Evolutionary conservation across 2,797 vertebrate species (phyloP), one percentile per base, ranked within the genome.

Genomic region (Enteromius anoplus): DNA sequence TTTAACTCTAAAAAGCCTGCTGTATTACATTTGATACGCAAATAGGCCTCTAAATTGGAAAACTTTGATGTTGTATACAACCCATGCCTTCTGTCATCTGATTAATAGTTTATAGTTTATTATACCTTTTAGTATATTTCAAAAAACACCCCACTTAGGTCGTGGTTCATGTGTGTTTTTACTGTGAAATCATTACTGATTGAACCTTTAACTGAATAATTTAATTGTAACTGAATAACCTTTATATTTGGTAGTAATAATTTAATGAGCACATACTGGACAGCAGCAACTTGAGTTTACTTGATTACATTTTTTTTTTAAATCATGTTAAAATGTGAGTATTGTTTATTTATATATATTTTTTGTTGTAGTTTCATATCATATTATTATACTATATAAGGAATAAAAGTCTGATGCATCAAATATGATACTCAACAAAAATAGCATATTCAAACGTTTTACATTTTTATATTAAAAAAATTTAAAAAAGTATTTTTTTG

Each of bases 1-100:
- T 76, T 60, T 60, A 17, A 42, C 73, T 60, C n/a, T 76, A 26
- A 60, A 19, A 19, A 76, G 34, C 14, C n/a, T 76, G 9, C 14
- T 60, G 53, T 60, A 8, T 76, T 32, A 60, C 14, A 55, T 60
- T 11, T 42, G 21, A 37, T 55, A 15, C 2, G 21, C 51, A 75
- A 55, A 60, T 40, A n/a, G 34, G 34, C 65, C 4, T 40, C 0
- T 2, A 40, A 40, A 68, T 40, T 17, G 19, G 4, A 21, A 37
- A 15, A 70, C 40, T 4, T 45, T 45, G 40, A 11, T 14, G 73
- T 9, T 58, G 21, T 58, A 17, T 8, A 58, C 12, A 58, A 17
- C 37, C 49, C 14, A n/a, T 15, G 45, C 15, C 4, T 51, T 32
- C 70, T 32, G 9, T 34, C 6, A 23, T 75, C 51, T 60, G 12